Evolutionary conservation across 2,888 invertebrate genomes (phyloP), one percentile per base, ranked within the genome.

Genomic region (Sminthurides aquaticus): DNA sequence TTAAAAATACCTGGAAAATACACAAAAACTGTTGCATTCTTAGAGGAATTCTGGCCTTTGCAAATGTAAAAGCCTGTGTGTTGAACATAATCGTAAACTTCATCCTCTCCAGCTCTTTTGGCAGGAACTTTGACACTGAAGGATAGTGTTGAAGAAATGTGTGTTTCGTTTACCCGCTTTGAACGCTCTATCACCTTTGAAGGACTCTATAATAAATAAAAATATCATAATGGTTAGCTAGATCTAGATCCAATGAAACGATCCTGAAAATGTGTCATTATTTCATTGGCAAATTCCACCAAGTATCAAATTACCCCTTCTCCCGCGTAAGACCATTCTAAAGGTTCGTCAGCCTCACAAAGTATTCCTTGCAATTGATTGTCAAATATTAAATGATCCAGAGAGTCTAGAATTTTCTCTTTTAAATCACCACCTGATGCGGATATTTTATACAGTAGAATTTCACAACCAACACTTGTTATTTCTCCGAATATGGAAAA

Each of bases 1-100:
- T n/a, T n/a, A n/a, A n/a, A n/a, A n/a, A n/a, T 43, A 62, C 62
- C 62, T 18, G 43, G 54, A 48, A 62, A 62, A 43, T 55, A 62
- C 22, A 48, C 20, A 29, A 54, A 62, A n/a, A 62, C 62, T 22
- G 28, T 29, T 15, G 55, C 55, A 24, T 56, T 54, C 11, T 8
- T 3, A 20, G n/a, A 26, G 1, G 20, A n/a, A 3, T 24, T 24
- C 15, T 55, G 18, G 1, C 34, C 26, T 26, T 25, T 8, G 55
- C 62, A 62, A 25, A 29, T 22, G 28, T 62, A 62, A 24, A 15
- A 26, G 29, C 62, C 62, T 24, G 62, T 62, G 34, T 62, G 62
- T 22, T 55, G 34, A 15, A 54, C 29, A 34, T 62, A 62, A 18
- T 62, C 62, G 43, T 34, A 34, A 34, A 34, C 43, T 34, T 34